phyloP scores from a whole-genome alignment of 2,888 invertebrate species.

The Gortyna flavago region DNA sequence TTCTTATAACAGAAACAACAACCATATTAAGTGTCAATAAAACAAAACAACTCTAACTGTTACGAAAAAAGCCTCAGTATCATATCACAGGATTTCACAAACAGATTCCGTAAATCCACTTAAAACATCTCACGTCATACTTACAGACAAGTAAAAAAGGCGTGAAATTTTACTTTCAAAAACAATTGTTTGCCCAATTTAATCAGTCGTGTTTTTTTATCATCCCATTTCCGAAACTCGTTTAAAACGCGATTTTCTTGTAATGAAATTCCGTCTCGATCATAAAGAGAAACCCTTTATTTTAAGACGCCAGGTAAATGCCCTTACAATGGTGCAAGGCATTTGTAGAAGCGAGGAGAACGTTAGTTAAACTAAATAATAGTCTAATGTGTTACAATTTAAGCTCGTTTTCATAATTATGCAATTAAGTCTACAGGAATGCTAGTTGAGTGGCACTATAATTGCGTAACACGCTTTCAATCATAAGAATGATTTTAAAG shows the following conservation, averaged over 20 bases:
- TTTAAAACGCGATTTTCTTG: conserved; percentile 73
- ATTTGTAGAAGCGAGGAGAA: conserved; percentile 12
- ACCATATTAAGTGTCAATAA: neutral
- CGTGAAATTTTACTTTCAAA: conserved; percentile 51
- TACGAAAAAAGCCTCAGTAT: neutral
- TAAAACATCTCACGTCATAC: conserved; percentile 48
- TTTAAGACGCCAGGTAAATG: conserved; percentile 62
- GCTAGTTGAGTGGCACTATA: neutral
- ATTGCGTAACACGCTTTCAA: neutral
- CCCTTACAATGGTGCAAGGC: conserved; percentile 36
- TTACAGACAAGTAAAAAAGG: conserved; percentile 29
- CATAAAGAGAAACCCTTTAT: conserved; percentile 75
- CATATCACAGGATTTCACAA: conserved; percentile 18
- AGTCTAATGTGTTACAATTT: neutral
- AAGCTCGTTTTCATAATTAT: conserved; percentile 4
- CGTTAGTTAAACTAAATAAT: conserved; percentile 12
- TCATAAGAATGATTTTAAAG: neutral
- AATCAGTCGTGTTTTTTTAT: conserved; percentile 67
- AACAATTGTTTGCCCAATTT: conserved; percentile 61
- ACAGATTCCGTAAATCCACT: conserved; percentile 45
- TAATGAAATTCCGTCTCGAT: conserved; percentile 79
- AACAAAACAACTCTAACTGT: conserved; percentile 18
- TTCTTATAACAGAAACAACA: neutral
- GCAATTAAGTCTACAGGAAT: neutral
- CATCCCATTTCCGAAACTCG: conserved; percentile 65